Conservation (phyloP, 1,140 invertebrate genomes). For the Rhopalosiphum maidis region DNA sequence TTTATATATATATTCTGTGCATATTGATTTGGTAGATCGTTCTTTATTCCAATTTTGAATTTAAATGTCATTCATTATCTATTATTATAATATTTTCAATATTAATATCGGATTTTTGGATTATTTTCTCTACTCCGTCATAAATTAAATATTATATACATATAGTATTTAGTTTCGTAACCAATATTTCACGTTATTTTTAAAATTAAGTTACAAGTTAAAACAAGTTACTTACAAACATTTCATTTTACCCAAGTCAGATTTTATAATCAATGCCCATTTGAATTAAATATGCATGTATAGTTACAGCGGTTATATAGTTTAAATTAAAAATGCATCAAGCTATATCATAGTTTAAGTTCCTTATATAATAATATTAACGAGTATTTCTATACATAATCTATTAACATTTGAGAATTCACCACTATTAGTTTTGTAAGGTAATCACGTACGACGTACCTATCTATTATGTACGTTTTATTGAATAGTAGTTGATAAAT, state of each 20-base stretch:
- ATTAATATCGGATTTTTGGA: not conserved
- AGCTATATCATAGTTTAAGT: not conserved
- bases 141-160: not conserved
- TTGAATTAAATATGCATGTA: not conserved
- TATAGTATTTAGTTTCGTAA: not conserved
- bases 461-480: not conserved
- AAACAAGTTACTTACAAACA: not conserved
- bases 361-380: not conserved
- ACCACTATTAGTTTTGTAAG: not conserved
- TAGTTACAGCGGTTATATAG: not conserved
- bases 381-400: not conserved
- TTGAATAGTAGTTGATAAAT: not conserved
- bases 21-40: not conserved
- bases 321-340: not conserved
- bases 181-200: no score
- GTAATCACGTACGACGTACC: not conserved
- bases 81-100: constrained; percentile 28
- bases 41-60: not conserved
- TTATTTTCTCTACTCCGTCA: not conserved
- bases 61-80: not conserved
- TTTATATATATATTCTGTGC: not conserved
- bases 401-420: not conserved
- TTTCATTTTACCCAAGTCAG: not conserved
- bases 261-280: not conserved
- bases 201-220: not conserved